Evolutionary conservation across 92 coral and sea anemone species (phyloP), one percentile per base, ranked within the genome.

Genomic region (Anthopleura xanthogrammica): DNA sequence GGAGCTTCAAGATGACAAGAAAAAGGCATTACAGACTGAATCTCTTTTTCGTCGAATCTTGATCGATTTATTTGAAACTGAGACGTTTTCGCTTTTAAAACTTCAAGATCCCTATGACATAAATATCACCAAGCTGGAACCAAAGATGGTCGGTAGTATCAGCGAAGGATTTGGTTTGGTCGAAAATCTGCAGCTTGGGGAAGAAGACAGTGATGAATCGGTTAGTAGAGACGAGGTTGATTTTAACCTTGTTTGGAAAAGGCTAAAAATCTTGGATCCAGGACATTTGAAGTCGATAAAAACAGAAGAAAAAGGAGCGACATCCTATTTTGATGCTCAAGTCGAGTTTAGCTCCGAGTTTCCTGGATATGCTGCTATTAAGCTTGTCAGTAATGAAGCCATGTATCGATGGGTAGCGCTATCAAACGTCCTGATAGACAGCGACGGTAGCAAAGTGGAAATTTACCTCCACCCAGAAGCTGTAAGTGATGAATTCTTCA

Each of bases 91-190:
- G 24, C 48, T 84, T 66, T 84, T 84, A 23, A 12, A 84, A 48
- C 83, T 84, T 36, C 87, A 60, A 84, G 87, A 84, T 68, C 87
- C 87, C 5, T 84, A 78, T 58, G 52, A 81, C 22, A 84, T 84
- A 0, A 68, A 77, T 41, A 77, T 82, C 14, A 82, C 72, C 22
- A 84, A 84, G 83, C 78, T 84, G 23, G 57, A 68, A 77, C n/a
- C 64, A 17, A 78, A 66, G 12, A 29, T 84, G 23, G 87, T 84
- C 23, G 87, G 87, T 41, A 84, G 87, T 77, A 77, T 78, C 62
- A 84, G 87, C 41, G 87, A 84, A 84, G 87, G 87, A 41, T 84
- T 84, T 52, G 83, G 87, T 23, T 66, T 84, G 62, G 82, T 82
- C 23, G 87, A 84, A 41, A 76, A 78, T 41, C n/a, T 84, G 17